Evolutionary conservation across 2,797 vertebrate species (phyloP).

Genomic region (Melanotaenia boesemani): DNA sequence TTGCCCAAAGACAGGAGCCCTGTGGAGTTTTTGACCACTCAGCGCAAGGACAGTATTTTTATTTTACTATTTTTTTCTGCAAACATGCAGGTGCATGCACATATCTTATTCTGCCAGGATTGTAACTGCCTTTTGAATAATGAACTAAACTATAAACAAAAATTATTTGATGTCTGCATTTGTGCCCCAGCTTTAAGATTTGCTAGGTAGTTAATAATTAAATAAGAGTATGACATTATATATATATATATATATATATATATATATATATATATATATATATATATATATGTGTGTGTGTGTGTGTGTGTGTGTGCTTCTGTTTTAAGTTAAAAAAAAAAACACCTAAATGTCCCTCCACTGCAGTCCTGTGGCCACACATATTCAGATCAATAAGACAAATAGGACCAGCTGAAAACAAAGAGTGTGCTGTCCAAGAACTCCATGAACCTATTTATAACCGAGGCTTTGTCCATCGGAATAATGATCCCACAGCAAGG

Average conservation of each 20-base stretch:
- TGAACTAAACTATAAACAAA: not conserved
- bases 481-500: slow-evolving; percentile 79
- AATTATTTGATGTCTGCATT: not conserved
- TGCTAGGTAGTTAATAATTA: too few relatives aligned
- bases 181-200: not conserved
- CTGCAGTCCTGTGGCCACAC: slow-evolving; percentile 64
- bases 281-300: too few relatives aligned
- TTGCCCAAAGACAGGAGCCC: not conserved
- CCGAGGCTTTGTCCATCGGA: slow-evolving; percentile 75
- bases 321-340: too few relatives aligned
- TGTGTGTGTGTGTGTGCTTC: too few relatives aligned
- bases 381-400: slow-evolving; percentile 83
- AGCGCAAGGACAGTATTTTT: not conserved
- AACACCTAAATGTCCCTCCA: slow-evolving; percentile 21
- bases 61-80: too few relatives aligned
- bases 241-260: too few relatives aligned
- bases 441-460: slow-evolving; percentile 84
- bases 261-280: too few relatives aligned
- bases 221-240: too few relatives aligned
- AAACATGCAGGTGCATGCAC: not conserved
- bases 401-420: slow-evolving; percentile 80
- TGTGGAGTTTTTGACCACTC: not conserved
- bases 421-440: slow-evolving; percentile 75
- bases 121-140: not conserved
- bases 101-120: not conserved